Evolutionary conservation across 2,797 vertebrate genomes (phyloP), one percentile per base, ranked within the genome.

Genomic region (Myoxocephalus aenaeus): DNA sequence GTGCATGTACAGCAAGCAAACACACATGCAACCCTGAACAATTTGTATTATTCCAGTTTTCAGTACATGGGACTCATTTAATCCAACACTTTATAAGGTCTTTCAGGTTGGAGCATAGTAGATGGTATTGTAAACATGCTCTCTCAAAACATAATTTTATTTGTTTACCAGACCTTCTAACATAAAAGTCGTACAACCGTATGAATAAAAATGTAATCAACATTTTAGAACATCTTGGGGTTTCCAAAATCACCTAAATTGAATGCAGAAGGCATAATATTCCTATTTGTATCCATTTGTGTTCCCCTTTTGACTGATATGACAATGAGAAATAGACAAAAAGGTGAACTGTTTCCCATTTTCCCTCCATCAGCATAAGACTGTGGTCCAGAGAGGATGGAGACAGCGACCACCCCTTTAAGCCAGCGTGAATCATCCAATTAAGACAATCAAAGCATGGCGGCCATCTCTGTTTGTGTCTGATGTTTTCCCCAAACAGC

Each of bases 391-490:
- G 75, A 62, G 11, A 58, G 67, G 68, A 73, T 32, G 44, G 54
- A 80, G 66, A 72, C 22, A 25, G 50, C 2, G 64, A 61, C 70
- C 65, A 72, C 64, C 65, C 62, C 63, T 82, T 42, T 77, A 85
- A 86, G 50, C 32, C 70, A 65, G 79, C 51, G 27, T 75, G 73
- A 82, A 81, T 90, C 73, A 92, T 86, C 87, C 87, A 89, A 87
- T 89, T 89, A 90, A 84, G 77, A 79, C 69, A 65, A 65, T 73
- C 73, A 68, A 86, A 88, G 71, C 65, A 70, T 1, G 53, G 70
- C 34, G 4, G 73, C 79, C 79, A 85, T 88, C 81, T 85, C 79
- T 79, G 79, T 82, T 82, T 75, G 51, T 75, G 76, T 80, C 78
- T 83, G 82, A 83, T 85, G 74, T 80, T 86, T 81, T 38, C 75